Evolutionary conservation across 2,888 invertebrate species (phyloP).

Genomic region (Elysia crispata): DNA sequence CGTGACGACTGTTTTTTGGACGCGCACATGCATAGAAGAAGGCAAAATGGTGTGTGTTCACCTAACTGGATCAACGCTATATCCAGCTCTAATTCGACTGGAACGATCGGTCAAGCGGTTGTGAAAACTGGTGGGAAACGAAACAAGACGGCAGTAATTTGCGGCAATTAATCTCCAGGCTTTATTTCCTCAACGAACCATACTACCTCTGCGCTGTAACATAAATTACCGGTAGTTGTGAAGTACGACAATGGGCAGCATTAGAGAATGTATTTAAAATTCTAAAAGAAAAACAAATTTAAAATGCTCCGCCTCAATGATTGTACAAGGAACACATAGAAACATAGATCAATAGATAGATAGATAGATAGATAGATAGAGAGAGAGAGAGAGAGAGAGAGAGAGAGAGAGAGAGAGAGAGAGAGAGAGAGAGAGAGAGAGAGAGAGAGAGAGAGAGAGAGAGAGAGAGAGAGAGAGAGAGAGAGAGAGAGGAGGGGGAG

Average conservation of each 20-base stretch:
- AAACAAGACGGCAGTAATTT: not conserved
- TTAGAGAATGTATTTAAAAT: no score
- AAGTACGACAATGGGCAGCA: no score
- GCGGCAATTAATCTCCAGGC: not conserved
- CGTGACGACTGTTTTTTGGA: no score
- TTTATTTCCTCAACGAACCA: not conserved
- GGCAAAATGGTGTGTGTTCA: no score
- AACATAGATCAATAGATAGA: slow-evolving; percentile 18
- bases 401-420: slow-evolving; percentile 11
- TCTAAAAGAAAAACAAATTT: not conserved
- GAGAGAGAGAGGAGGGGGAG: slow-evolving; percentile 3
- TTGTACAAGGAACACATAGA: not conserved
- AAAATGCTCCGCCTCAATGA: no score
- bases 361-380: not conserved
- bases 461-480: not conserved
- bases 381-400: slow-evolving; percentile 26
- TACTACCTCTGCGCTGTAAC: not conserved
- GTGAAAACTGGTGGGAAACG: not conserved
- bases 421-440: slow-evolving; percentile 26
- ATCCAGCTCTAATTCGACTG: no score
- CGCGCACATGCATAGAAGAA: no score
- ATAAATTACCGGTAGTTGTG: no score
- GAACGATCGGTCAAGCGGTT: no score
- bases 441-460: not conserved
- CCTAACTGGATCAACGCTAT: no score